Conservation (phyloP, 2,797 vertebrate genomes). For the Acropternis orthonyx region DNA sequence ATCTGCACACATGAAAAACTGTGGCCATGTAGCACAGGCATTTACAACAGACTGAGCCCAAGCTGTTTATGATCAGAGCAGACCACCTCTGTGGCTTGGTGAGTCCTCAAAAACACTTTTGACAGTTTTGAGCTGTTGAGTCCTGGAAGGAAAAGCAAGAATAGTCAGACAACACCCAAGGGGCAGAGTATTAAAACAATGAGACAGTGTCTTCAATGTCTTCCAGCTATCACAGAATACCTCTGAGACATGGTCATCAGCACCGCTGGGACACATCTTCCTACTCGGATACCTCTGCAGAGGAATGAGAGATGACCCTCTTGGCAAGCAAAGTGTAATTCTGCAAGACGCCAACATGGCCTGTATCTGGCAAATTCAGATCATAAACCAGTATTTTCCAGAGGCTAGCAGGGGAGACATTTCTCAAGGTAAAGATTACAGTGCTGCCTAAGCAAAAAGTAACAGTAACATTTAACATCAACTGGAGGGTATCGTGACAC, state of each 20-base stretch:
- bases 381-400: background rate
- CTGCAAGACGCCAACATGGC: background rate
- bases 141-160: background rate
- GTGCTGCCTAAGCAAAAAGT: background rate
- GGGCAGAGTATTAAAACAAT: background rate
- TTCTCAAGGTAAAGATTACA: background rate
- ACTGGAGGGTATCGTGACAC: background rate
- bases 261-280: background rate
- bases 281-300: background rate
- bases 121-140: background rate
- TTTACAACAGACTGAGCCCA: background rate
- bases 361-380: background rate
- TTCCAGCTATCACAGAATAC: background rate
- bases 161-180: fast-evolving
- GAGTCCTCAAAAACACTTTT: background rate
- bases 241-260: background rate
- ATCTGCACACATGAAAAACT: background rate
- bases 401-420: background rate
- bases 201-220: background rate
- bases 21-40: fast-evolving
- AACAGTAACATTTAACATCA: background rate
- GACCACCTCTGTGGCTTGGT: background rate
- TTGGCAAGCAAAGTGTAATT: background rate
- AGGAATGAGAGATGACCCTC: background rate
- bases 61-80: background rate